phyloP scores from a whole-genome alignment of 2,888 invertebrate species.

The Eledona agricola region DNA sequence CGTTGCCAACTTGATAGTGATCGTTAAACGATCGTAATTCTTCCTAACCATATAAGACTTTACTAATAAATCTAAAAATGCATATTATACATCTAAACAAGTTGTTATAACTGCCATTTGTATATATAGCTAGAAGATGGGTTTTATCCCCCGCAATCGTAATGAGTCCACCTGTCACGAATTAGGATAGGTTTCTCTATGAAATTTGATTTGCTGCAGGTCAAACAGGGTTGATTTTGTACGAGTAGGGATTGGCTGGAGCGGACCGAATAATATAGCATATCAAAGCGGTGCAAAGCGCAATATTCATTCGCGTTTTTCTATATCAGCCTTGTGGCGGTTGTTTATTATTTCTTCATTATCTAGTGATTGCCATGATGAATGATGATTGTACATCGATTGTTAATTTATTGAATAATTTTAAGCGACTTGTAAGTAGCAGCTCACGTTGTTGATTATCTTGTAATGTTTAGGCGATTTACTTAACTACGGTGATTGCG shows the following conservation, averaged over 20 bases:
- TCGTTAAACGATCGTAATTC: constrained; percentile 44
- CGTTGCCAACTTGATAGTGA: constrained; percentile 42
- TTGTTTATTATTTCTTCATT: constrained; percentile 23
- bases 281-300: constrained; percentile 43
- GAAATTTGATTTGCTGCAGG: constrained; percentile 18
- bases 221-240: constrained; percentile 33
- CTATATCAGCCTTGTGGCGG: constrained; percentile 11
- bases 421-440: constrained; percentile 27
- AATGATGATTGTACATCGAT: constrained; percentile 34
- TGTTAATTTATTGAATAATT: constrained; percentile 37
- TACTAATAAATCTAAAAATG: constrained; percentile 38
- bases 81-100: constrained; percentile 41
- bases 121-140: constrained; percentile 48
- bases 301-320: constrained; percentile 10
- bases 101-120: constrained; percentile 55
- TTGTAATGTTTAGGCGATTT: constrained; percentile 22
- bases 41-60: constrained; percentile 48
- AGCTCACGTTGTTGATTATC: constrained; percentile 27
- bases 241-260: constrained; percentile 30
- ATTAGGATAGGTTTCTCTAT: constrained; percentile 20
- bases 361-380: constrained; percentile 26
- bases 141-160: constrained; percentile 17
- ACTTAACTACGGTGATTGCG: constrained; percentile 23
- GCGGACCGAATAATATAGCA: constrained; percentile 37
- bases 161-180: constrained; percentile 27